Conservation (phyloP, 2,888 invertebrate genomes). For the Drosophila melanocephala region DNA sequence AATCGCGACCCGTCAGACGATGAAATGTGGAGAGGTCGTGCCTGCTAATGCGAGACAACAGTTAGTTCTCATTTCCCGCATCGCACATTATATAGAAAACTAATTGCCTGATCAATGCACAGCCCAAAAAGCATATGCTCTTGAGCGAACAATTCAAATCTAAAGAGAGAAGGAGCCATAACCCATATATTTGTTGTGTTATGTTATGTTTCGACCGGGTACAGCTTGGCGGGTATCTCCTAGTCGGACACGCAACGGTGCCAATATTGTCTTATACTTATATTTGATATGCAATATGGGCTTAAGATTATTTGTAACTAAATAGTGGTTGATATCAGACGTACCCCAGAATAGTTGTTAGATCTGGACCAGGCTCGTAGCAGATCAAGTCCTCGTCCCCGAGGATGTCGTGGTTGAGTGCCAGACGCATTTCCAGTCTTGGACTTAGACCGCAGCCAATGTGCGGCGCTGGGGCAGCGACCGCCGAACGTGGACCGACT, state of each 20-base stretch:
- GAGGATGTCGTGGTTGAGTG: conserved; percentile 87
- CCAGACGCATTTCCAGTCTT: conserved; percentile 89
- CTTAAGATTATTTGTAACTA: neutral
- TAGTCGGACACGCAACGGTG: neutral
- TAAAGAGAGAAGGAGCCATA: neutral
- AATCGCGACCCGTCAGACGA: conserved; percentile 86
- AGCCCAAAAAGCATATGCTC: neutral
- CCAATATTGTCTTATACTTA: neutral
- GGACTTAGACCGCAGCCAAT: conserved; percentile 87
- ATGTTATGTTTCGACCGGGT: no score
- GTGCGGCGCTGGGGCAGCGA: conserved; percentile 72
- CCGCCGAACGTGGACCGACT: conserved; percentile 63
- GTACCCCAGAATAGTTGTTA: conserved; percentile 86
- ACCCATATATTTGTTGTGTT: no score
- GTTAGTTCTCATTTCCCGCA: neutral
- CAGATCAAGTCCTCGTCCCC: conserved; percentile 86
- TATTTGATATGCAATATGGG: neutral
- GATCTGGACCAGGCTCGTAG: conserved; percentile 86
- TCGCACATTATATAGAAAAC: neutral
- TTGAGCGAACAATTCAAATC: neutral
- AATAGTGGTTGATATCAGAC: neutral
- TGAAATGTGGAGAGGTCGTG: conserved; percentile 86
- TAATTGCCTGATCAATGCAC: neutral
- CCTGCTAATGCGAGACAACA: conserved; percentile 54
- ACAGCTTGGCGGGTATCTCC: neutral